These are phyloP conservation scores for Halichoeres trimaculatus DNA, from an alignment of 2,113 vertebrate genomes.

Conservation along the genomic window DNA sequence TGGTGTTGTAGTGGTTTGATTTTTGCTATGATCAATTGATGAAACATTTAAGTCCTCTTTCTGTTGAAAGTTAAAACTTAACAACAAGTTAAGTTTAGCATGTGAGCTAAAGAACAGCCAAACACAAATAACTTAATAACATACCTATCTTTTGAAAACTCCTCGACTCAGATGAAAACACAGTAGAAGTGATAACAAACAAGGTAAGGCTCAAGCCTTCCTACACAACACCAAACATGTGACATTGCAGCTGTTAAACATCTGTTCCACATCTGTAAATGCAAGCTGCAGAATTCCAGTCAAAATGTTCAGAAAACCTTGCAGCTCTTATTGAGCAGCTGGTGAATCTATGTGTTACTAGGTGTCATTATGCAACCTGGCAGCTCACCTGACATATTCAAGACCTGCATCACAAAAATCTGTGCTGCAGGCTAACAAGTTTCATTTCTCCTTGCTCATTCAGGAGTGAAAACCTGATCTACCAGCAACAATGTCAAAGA, in stretches of 20 bases:
- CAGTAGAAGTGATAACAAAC: not conserved
- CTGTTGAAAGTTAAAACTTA: not conserved
- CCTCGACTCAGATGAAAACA: no score
- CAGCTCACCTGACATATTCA: slow-evolving; percentile 4
- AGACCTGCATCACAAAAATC: slow-evolving; percentile 15
- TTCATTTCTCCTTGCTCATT: slow-evolving; percentile 22
- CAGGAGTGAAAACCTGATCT: not conserved
- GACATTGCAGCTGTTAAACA: not conserved
- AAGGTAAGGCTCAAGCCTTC: not conserved
- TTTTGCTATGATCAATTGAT: not conserved
- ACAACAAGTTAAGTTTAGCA: no score
- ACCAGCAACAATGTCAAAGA: not conserved
- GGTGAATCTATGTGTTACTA: not conserved
- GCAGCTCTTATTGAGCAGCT: not conserved
- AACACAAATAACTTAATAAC: not conserved
- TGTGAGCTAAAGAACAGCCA: no score
- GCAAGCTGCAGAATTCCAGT: not conserved
- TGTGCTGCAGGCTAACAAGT: not conserved
- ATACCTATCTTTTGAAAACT: not conserved
- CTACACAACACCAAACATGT: not conserved
- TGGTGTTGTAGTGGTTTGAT: not conserved
- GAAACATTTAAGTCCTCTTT: not conserved
- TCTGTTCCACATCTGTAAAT: not conserved
- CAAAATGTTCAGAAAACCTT: not conserved
- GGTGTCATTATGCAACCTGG: slow-evolving; percentile 15